Conservation (phyloP, 2,888 invertebrate species). For the Leptinotarsa juncta region DNA sequence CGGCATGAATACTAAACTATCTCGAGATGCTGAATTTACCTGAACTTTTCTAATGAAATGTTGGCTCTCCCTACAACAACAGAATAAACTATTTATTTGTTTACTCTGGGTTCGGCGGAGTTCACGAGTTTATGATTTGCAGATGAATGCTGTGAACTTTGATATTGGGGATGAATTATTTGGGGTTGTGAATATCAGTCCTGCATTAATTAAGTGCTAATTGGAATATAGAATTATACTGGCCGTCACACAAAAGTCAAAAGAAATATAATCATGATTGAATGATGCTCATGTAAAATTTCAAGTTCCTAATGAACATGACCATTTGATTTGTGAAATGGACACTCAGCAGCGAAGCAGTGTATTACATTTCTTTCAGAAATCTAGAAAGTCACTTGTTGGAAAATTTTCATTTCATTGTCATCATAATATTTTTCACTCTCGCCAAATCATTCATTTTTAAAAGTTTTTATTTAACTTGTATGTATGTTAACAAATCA, state of each 20-base stretch:
- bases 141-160: neutral
- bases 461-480: too few species aligned
- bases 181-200: neutral
- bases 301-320: too few species aligned
- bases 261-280: too few species aligned
- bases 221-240: neutral
- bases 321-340: too few species aligned
- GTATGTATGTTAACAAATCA: too few species aligned
- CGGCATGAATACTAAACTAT: conserved; percentile 57
- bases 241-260: neutral
- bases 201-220: neutral
- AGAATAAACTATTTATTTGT: conserved; percentile 41
- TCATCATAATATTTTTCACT: too few species aligned
- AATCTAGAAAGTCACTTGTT: too few species aligned
- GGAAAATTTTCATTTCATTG: too few species aligned
- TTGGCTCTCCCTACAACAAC: conserved; percentile 43
- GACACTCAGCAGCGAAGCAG: too few species aligned
- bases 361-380: too few species aligned
- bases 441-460: too few species aligned
- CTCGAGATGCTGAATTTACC: conserved; percentile 49
- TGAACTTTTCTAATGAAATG: conserved; percentile 57
- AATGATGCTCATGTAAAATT: too few species aligned
- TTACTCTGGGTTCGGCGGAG: conserved; percentile 25
- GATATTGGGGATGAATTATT: neutral
- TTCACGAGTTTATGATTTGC: conserved; percentile 5